These are phyloP conservation scores for Coenobita brevimanus DNA, from an alignment of 1,140 invertebrate species.

Conservation along the genomic window DNA sequence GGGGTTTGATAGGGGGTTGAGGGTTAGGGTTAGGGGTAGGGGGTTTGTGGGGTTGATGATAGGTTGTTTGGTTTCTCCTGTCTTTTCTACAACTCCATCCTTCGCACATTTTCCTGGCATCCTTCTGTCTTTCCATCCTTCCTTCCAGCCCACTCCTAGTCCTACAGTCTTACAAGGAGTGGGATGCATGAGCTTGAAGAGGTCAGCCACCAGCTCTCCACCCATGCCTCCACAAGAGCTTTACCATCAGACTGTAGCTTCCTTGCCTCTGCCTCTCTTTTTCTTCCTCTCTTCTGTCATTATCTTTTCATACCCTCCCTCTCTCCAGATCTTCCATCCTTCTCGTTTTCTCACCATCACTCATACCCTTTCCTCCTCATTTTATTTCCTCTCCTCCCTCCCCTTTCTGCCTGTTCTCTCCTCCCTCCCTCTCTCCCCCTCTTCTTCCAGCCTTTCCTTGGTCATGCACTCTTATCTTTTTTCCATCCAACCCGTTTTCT, in stretches of 20 bases:
- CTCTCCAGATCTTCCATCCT: too few relatives aligned
- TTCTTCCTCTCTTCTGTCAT: slow-evolving; percentile 73
- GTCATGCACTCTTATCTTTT: too few relatives aligned
- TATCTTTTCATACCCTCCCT: not conserved
- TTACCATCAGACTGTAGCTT: slow-evolving; percentile 90
- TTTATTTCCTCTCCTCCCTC: too few relatives aligned
- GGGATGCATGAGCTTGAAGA: slow-evolving; percentile 91
- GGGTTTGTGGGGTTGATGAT: not conserved
- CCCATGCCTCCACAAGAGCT: slow-evolving; percentile 89
- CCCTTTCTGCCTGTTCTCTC: too few relatives aligned
- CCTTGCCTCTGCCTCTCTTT: slow-evolving; percentile 73
- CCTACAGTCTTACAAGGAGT: slow-evolving; percentile 41
- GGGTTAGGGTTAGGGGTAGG: not conserved
- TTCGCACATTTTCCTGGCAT: slow-evolving; percentile 73
- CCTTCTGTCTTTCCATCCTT: not conserved
- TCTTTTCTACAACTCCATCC: too few relatives aligned
- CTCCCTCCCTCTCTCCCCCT: too few relatives aligned
- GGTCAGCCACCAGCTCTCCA: slow-evolving; percentile 90
- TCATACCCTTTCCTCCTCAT: too few relatives aligned
- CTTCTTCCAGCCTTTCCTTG: too few relatives aligned
- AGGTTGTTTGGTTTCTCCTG: too few relatives aligned
- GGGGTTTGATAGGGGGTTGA: too few relatives aligned
- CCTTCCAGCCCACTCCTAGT: not conserved
- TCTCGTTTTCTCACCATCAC: too few relatives aligned
- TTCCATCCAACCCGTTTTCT: too few relatives aligned